phyloP scores from a whole-genome alignment of 1,140 invertebrate species.

The Oreohelix idahoensis region DNA sequence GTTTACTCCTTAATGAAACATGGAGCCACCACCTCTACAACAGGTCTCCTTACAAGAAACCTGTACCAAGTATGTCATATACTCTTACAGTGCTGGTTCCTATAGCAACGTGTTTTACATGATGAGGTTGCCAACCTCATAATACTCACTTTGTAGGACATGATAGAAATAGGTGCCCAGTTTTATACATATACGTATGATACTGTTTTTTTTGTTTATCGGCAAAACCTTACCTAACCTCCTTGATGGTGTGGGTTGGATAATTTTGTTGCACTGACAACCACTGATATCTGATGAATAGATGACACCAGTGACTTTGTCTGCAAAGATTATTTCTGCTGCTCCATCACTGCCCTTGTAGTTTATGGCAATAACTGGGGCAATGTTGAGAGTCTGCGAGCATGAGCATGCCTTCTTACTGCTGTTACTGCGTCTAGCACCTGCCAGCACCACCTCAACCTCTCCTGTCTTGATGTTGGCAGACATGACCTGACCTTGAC shows the following conservation, averaged over 20 bases:
- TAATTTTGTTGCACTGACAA: constrained; percentile 79
- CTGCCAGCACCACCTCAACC: constrained; percentile 17
- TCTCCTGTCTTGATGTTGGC: constrained; percentile 19
- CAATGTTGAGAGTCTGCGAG: background rate
- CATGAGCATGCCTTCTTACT: background rate
- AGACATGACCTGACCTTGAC: constrained; percentile 40
- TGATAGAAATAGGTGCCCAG: too few species aligned
- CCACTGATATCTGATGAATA: constrained; percentile 80
- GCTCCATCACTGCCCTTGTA: constrained; percentile 76
- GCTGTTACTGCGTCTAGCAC: background rate
- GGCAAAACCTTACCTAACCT: constrained; percentile 1
- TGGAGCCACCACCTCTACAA: too few species aligned
- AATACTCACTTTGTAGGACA: too few species aligned
- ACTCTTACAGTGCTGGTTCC: too few species aligned
- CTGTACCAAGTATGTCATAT: too few species aligned
- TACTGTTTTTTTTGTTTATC: too few species aligned
- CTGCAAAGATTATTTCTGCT: constrained; percentile 80
- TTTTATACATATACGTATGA: too few species aligned
- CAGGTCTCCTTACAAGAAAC: too few species aligned
- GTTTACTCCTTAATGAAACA: too few species aligned
- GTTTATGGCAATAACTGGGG: constrained; percentile 41
- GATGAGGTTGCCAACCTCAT: too few species aligned
- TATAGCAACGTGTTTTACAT: too few species aligned
- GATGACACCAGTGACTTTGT: constrained; percentile 77
- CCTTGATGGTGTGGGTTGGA: constrained; percentile 70